These are phyloP conservation scores for Brachypodius melanocephalos DNA, from an alignment of 2,113 vertebrate species.

Conservation along the genomic window DNA sequence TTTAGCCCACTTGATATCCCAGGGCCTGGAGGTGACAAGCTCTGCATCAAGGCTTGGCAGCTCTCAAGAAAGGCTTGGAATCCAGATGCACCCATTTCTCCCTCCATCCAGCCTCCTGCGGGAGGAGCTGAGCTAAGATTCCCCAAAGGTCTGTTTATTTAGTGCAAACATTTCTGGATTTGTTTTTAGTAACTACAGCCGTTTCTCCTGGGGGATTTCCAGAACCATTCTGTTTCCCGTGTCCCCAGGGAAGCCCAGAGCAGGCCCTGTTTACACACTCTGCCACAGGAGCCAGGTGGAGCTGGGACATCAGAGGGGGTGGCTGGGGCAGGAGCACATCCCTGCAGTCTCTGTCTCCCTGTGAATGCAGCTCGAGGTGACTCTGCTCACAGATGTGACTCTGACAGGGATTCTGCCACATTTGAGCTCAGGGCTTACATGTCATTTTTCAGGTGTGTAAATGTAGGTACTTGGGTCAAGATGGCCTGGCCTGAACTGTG, in stretches of 20 bases:
- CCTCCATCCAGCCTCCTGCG: not conserved
- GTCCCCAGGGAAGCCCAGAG: not conserved
- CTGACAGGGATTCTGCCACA: not conserved
- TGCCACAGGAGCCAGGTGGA: not conserved
- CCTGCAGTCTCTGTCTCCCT: accelerated
- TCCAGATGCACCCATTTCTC: not conserved
- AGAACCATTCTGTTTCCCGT: accelerated
- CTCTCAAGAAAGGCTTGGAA: not conserved
- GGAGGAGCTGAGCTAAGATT: not conserved
- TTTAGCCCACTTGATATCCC: not conserved
- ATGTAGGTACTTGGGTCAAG: not conserved
- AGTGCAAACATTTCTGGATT: not conserved
- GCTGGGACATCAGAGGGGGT: not conserved
- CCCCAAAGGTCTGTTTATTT: not conserved
- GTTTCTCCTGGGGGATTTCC: not conserved
- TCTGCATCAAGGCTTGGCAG: not conserved
- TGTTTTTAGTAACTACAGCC: not conserved
- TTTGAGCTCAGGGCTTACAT: not conserved
- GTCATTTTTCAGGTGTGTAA: not conserved
- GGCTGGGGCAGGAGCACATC: not conserved
- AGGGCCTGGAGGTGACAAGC: not conserved
- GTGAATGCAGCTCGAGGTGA: not conserved
- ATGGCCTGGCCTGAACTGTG: not conserved
- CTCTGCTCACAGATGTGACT: not conserved
- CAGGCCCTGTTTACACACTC: accelerated